Base-by-base conservation (phyloP, 2,797 vertebrate species). In the Etheostoma nigrum region DNA sequence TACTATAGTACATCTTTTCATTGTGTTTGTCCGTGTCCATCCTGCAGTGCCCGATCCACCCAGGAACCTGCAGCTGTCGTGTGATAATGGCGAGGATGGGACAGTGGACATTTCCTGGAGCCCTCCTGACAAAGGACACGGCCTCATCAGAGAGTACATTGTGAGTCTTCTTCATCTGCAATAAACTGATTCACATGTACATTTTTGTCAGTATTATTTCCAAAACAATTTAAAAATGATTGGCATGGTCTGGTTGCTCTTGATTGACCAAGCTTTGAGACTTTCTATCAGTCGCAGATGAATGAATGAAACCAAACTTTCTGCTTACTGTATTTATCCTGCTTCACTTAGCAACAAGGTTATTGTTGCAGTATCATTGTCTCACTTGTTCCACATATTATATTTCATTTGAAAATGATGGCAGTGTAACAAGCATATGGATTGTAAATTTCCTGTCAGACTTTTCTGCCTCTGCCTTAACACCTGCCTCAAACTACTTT, bases 131-230 rank as follows among this genome's bases (percentile, higher is more conserved):
- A 96, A 96, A 0, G 53, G 95, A 33, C 96, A 98, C 0, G 98
- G 98, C 58, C 95, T 99, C 72, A 94, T 99, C 72, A 95, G 98
- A 67, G 98, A 99, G 63, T 99, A 98, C 88, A 95, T 99, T 0
- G 98, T 99, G 90, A 97, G 97, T 96, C 19, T 19, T n/a, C 21
- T 5, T 27, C 8, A 8, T 61, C 14, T 40, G 33, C 40, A 36
- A 27, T 2, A 36, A 47, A 27, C 42, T 15, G 0, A 55, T n/a
- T 19, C 18, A 59, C 10, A 13, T 18, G 9, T 42, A 9, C 4
- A 36, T 3, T 59, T 25, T n/a, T 13, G 14, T 25, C 51, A 0
- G n/a, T 1, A 15, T 23, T 1, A 21, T 57, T 47, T 23, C n/a
- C 18, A 13, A 49, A 58, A 58, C 25, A 18, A 36, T 36, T 23